Evolutionary conservation across 2,113 vertebrate species (phyloP), one percentile per base, ranked within the genome.

Genomic region (Zapus hudsonius): DNA sequence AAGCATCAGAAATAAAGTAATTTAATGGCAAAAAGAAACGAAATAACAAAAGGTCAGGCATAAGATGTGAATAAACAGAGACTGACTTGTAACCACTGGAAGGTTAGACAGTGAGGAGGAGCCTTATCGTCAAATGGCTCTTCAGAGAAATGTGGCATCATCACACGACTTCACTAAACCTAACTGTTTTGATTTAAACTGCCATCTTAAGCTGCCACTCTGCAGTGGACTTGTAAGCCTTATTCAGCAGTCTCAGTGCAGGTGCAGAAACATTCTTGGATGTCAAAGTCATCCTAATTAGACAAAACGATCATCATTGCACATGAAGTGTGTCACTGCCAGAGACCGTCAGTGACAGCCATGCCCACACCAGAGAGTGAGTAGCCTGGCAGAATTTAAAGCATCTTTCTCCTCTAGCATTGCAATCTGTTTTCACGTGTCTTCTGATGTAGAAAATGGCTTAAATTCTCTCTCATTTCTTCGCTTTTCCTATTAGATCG

Each of bases 271-370:
- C 6, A 91, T 29, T 1, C 69, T 93, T 80, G 90, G 85, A 93
- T 59, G 31, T 36, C 78, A 83, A 85, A 86, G 22, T 36, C 80
- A 84, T 83, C 92, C 72, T 76, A 92, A 92, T 93, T 70, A 70
- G 38, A 70, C 36, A 55, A 92, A 89, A 79, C 44, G 29, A 74
- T 78, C 63, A 84, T 80, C 31, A 80, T 76, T 87, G 52, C 73
- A 81, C 63, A 44, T 84, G 61, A 89, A 92, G 36, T 75, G 55
- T 74, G 33, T 74, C 85, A 64, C 63, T 76, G 52, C 82, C 73
- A 92, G 57, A 89, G 63, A 79, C 40, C n/a, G 7, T 63, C 81
- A 92, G 92, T 81, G 76, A 47, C 1, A 44, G 44, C 0, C 29
- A 55, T 16, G 29, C 6, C 9, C 78, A 44, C 7, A 84, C 61